A percentile compares a stretch with the other conserved stretches of the same genome.
These are phyloP conservation scores for Epizoanthus ramosus DNA, from an alignment of 92 coral and sea anemone species.

Conservation along the genomic window DNA sequence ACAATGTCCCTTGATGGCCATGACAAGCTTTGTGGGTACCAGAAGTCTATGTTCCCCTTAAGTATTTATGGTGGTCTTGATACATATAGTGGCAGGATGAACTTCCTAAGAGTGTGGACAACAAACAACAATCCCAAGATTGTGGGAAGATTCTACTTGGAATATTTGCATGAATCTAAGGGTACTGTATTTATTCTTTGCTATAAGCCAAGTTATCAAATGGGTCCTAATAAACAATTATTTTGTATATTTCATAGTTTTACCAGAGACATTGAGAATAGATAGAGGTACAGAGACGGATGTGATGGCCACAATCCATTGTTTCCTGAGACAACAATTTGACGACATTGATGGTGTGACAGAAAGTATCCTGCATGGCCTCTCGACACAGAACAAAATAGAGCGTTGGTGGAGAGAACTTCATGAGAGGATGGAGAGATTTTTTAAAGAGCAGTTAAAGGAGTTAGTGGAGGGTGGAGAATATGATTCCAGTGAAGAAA, in stretches of 20 bases:
- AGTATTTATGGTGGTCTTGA: conserved; percentile 68
- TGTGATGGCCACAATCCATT: conserved; percentile 40
- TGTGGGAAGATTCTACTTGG: conserved; percentile 61
- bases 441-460: conserved; percentile 34
- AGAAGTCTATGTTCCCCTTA: conserved; percentile 72
- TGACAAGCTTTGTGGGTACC: conserved; percentile 61
- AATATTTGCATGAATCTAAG: conserved; percentile 49
- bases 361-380: conserved; percentile 42
- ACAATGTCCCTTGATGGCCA: conserved; percentile 63
- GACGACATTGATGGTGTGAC: conserved; percentile 29
- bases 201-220: too few relatives aligned
- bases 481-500: conserved; percentile 39
- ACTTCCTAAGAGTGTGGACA: conserved; percentile 60
- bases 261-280: conserved; percentile 32
- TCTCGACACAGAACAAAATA: conserved; percentile 47
- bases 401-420: conserved; percentile 48
- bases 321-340: conserved; percentile 28
- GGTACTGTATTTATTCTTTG: too few relatives aligned
- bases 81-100: conserved; percentile 64
- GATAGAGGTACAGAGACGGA: conserved; percentile 49
- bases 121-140: conserved; percentile 62
- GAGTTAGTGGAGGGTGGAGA: conserved; percentile 23
- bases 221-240: too few relatives aligned
- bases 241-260: background rate
- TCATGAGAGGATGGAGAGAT: conserved; percentile 37